These are phyloP conservation scores for Schizopygopsis malacanthus DNA, from an alignment of 2,797 vertebrate species.

Conservation along the genomic window DNA sequence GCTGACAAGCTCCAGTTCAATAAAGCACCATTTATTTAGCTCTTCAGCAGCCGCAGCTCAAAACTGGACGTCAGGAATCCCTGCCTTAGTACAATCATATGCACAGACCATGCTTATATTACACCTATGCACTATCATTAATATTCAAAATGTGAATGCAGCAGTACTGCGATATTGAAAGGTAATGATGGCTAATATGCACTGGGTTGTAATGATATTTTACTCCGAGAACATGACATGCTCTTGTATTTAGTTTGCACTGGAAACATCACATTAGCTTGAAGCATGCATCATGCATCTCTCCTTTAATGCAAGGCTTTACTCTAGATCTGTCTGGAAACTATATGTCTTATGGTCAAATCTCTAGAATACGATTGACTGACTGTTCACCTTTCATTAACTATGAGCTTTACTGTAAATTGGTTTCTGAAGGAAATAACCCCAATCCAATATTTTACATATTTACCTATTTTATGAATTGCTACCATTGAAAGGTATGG, in stretches of 20 bases:
- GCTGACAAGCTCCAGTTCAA: conserved; percentile 82
- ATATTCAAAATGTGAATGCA: not conserved
- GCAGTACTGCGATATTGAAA: conserved; percentile 9
- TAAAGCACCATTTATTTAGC: conserved; percentile 76
- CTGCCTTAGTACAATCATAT: not conserved
- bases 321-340: not conserved
- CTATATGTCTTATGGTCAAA: not conserved
- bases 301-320: conserved; percentile 7
- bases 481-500: not conserved
- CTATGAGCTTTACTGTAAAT: not conserved
- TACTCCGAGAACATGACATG: not conserved
- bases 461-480: not conserved
- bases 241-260: not conserved
- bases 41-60: conserved; percentile 72
- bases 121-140: not conserved
- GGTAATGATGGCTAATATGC: not conserved
- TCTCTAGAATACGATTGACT: not conserved
- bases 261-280: not conserved
- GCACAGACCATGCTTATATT: conserved; percentile 5
- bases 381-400: not conserved
- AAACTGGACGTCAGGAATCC: conserved; percentile 52
- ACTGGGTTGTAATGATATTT: not conserved
- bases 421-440: not conserved
- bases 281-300: conserved; percentile 11
- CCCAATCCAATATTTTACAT: too few species aligned